Evolutionary conservation across 53 echinoderm and acorn worm species (phyloP).

Genomic region (Stichopus horrens): DNA sequence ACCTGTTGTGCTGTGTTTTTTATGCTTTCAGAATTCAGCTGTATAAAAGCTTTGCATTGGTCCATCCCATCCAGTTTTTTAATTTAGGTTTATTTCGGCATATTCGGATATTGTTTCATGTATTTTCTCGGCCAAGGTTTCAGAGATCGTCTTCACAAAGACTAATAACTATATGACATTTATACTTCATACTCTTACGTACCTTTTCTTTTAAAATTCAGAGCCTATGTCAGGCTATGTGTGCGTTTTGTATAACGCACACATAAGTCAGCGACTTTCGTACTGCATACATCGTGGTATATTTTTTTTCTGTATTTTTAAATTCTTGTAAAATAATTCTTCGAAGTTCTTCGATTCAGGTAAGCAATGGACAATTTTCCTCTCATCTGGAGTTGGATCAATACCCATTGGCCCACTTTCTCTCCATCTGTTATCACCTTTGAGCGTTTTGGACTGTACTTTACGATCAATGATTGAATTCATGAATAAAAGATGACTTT

Average conservation of each 20-base stretch:
- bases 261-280: not conserved
- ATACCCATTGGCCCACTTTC: not conserved
- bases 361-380: not conserved
- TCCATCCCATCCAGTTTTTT: too few relatives aligned
- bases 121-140: too few relatives aligned
- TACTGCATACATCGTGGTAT: not conserved
- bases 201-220: not conserved
- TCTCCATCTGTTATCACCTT: not conserved
- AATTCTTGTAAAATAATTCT: not conserved
- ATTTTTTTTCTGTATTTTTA: not conserved
- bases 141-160: too few relatives aligned
- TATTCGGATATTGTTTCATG: too few relatives aligned
- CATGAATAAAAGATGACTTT: not conserved
- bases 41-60: too few relatives aligned
- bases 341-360: not conserved
- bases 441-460: not conserved
- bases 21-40: too few relatives aligned
- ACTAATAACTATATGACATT: too few relatives aligned
- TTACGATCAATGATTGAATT: not conserved
- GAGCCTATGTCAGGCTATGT: too few relatives aligned
- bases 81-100: too few relatives aligned
- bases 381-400: not conserved
- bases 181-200: not conserved
- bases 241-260: not conserved
- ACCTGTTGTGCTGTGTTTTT: too few relatives aligned